These are phyloP conservation scores for Nerophis lumbriciformis DNA, from an alignment of 2,113 vertebrate genomes.

Conservation along the genomic window DNA sequence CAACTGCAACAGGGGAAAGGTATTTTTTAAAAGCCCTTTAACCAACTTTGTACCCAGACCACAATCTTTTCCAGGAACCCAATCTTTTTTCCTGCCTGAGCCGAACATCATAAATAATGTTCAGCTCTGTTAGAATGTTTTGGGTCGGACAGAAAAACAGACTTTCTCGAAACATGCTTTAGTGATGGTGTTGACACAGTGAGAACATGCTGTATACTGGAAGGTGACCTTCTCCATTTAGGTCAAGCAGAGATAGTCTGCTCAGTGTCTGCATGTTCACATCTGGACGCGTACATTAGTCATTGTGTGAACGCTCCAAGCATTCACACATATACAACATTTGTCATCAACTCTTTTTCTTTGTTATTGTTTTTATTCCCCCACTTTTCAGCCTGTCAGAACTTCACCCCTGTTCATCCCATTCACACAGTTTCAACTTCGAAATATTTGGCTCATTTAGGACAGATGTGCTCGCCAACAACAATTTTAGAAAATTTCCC, in stretches of 20 bases:
- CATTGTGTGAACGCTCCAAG: background rate
- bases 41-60: background rate
- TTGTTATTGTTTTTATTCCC: too few relatives aligned
- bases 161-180: background rate
- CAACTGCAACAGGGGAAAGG: too few relatives aligned
- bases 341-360: too few relatives aligned
- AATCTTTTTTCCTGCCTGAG: background rate
- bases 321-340: too few relatives aligned
- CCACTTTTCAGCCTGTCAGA: too few relatives aligned
- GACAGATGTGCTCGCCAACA: too few relatives aligned
- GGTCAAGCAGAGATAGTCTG: slow-evolving; percentile 10
- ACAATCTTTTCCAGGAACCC: background rate
- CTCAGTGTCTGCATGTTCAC: slow-evolving; percentile 30
- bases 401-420: too few relatives aligned
- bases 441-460: too few relatives aligned
- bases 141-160: background rate
- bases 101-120: background rate
- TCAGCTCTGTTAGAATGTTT: background rate
- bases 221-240: background rate
- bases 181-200: background rate
- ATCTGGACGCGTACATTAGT: slow-evolving; percentile 43
- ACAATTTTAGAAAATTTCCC: too few relatives aligned
- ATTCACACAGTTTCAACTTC: too few relatives aligned
- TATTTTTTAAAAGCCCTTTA: too few relatives aligned
- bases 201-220: background rate